Evolutionary conservation across 2,797 vertebrate genomes (phyloP).

Genomic region (Falco biarmicus): DNA sequence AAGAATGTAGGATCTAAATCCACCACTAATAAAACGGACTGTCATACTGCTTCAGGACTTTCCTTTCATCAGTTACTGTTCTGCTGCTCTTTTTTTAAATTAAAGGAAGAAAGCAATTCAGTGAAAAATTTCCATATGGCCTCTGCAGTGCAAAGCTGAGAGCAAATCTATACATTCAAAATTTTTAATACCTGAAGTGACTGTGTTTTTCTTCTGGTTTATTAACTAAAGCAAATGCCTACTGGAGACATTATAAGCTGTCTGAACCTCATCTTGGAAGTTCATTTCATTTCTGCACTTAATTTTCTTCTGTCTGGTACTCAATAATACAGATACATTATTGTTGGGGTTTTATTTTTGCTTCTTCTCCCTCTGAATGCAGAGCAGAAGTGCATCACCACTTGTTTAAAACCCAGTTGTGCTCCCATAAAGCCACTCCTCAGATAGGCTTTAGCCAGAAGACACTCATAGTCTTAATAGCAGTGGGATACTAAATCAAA

Average conservation of each 20-base stretch:
- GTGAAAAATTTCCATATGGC: not conserved
- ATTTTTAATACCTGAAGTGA: not conserved
- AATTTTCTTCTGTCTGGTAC: not conserved
- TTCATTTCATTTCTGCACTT: not conserved
- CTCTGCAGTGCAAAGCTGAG: not conserved
- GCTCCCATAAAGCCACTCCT: not conserved
- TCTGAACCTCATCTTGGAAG: not conserved
- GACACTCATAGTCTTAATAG: not conserved
- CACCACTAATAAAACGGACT: not conserved
- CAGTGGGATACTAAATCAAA: constrained; percentile 14
- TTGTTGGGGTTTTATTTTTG: not conserved
- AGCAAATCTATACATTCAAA: not conserved
- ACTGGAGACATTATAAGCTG: not conserved
- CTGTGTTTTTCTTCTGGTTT: not conserved
- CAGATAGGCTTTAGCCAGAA: not conserved
- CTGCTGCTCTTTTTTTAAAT: not conserved
- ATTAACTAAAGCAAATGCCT: not conserved
- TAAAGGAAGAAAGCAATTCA: not conserved
- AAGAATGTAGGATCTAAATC: not conserved
- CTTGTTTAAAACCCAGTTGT: not conserved
- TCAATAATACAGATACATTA: not conserved
- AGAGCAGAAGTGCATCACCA: not conserved
- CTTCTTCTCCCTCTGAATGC: not conserved
- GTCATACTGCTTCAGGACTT: not conserved
- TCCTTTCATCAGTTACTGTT: not conserved